Conservation (phyloP, 2,888 invertebrate genomes). For the Ochropleura leucogaster region DNA sequence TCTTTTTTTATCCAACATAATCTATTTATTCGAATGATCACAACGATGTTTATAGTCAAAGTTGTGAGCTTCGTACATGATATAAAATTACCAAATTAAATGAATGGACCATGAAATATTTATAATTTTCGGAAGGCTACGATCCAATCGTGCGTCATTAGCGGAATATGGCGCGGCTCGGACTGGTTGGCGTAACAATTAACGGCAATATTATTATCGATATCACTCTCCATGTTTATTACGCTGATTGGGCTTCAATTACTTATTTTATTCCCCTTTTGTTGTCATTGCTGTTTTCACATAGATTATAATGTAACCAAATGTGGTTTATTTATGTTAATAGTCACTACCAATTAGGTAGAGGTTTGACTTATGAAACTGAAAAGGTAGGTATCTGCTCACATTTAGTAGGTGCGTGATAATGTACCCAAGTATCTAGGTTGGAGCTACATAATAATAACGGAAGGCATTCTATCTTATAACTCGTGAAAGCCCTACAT, state of each 20-base stretch:
- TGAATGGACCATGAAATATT: slow-evolving; percentile 41
- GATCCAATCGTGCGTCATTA: slow-evolving; percentile 43
- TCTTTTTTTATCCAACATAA: slow-evolving; percentile 16
- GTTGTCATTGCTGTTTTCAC: slow-evolving; percentile 25
- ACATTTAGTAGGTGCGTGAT: neutral
- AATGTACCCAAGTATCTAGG: neutral
- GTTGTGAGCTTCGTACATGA: slow-evolving; percentile 8
- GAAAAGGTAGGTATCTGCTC: neutral
- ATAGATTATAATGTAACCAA: slow-evolving; percentile 7
- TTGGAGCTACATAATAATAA: slow-evolving; percentile 13
- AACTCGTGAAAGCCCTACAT: neutral
- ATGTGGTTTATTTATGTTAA: neutral
- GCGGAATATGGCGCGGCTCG: slow-evolving; percentile 22
- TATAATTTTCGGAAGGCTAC: slow-evolving; percentile 41
- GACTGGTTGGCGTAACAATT: slow-evolving; percentile 41
- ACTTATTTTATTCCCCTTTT: slow-evolving; percentile 13
- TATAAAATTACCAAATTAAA: slow-evolving; percentile 8
- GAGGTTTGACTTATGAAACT: neutral
- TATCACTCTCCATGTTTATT: slow-evolving; percentile 41
- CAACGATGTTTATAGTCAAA: slow-evolving; percentile 8
- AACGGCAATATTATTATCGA: slow-evolving; percentile 40
- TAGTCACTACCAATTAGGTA: neutral
- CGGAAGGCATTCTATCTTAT: slow-evolving; percentile 2
- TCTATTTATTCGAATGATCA: slow-evolving; percentile 24
- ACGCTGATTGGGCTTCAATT: slow-evolving; percentile 35